Evolutionary conservation across 2,888 invertebrate species (phyloP).

Genomic region (Brassicogethes aeneus): DNA sequence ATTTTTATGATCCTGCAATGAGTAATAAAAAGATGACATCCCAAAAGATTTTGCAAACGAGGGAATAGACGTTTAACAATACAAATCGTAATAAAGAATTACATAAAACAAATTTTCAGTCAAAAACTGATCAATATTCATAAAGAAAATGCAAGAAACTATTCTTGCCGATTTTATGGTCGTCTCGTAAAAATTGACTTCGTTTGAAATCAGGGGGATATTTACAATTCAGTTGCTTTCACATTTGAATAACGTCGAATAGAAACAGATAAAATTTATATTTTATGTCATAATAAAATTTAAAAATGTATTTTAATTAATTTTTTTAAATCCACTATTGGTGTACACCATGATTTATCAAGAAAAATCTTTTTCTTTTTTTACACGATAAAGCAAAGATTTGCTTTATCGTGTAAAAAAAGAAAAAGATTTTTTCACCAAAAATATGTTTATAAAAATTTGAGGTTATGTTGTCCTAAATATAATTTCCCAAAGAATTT

Average conservation of each 20-base stretch:
- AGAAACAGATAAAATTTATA: constrained; percentile 15
- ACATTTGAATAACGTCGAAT: constrained; percentile 10
- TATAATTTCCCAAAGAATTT: no score
- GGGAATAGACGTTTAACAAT: not conserved
- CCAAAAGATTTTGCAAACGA: no score
- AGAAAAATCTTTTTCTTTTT: no score
- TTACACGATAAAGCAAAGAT: no score
- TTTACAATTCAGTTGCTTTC: constrained; percentile 12
- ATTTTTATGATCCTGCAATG: no score
- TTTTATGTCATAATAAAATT: constrained; percentile 12
- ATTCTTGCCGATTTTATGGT: constrained; percentile 15
- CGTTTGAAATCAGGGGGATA: constrained; percentile 12
- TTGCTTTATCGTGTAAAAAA: no score
- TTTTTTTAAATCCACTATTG: no score
- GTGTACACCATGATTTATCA: no score
- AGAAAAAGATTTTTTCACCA: no score
- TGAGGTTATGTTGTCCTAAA: no score
- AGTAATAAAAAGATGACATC: no score
- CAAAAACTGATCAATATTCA: constrained; percentile 14
- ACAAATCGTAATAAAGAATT: constrained; percentile 6
- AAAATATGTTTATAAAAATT: no score
- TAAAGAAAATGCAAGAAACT: constrained; percentile 15
- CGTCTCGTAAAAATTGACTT: constrained; percentile 19
- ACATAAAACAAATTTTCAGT: constrained; percentile 12
- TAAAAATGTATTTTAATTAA: constrained; percentile 17